Conservation (phyloP, 2,113 vertebrate species). For the Girardinichthys multiradiatus region DNA sequence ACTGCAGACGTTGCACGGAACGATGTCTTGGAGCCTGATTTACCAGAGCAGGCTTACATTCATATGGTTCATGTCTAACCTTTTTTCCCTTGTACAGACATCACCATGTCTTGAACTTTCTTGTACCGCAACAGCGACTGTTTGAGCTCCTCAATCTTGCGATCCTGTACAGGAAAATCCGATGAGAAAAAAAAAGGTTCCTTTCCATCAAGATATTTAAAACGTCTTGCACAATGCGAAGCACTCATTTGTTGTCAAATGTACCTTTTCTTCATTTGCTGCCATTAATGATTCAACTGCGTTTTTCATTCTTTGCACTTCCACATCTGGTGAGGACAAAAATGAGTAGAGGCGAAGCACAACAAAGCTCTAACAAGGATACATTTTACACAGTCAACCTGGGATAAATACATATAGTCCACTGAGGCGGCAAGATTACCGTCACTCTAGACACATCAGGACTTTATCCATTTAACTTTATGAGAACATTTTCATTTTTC, state of each 20-base stretch:
- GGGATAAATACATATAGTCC: slow-evolving; percentile 4
- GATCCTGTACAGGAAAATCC: slow-evolving; percentile 81
- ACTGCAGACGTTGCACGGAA: background rate
- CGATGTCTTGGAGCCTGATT: background rate
- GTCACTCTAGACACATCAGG: slow-evolving; percentile 10
- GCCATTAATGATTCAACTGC: slow-evolving; percentile 94
- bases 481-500: slow-evolving; percentile 45
- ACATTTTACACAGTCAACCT: background rate
- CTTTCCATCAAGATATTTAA: background rate
- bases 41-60: background rate
- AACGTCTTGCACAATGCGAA: background rate
- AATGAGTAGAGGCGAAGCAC: background rate
- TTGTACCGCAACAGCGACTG: slow-evolving; percentile 92
- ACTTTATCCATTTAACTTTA: slow-evolving; percentile 13
- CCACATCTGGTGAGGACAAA: slow-evolving; percentile 84
- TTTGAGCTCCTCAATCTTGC: slow-evolving; percentile 95
- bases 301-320: slow-evolving; percentile 97
- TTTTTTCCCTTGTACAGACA: slow-evolving; percentile 89
- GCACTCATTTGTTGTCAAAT: background rate
- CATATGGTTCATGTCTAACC: slow-evolving; percentile 65
- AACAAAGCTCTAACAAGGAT: background rate
- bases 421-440: background rate
- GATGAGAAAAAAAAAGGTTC: background rate
- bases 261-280: slow-evolving; percentile 87
- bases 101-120: slow-evolving; percentile 93